These are phyloP conservation scores for Chironomus tepperi DNA, from an alignment of 1,140 invertebrate species.

Conservation along the genomic window DNA sequence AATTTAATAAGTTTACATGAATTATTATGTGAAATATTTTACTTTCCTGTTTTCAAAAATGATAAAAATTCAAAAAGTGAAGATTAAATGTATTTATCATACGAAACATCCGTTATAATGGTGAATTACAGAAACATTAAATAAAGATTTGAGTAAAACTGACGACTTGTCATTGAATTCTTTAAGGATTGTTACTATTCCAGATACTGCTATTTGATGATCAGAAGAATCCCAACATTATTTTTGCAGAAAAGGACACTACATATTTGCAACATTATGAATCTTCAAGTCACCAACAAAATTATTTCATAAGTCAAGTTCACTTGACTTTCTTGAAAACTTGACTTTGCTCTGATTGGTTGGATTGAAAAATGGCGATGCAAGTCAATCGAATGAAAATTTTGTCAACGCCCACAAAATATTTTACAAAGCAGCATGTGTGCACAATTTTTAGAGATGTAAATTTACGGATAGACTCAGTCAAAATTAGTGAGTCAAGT, in stretches of 20 bases:
- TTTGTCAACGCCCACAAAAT: not conserved
- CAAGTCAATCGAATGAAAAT: not conserved
- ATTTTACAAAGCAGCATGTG: not conserved
- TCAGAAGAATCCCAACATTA: too few species aligned
- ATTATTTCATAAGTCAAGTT: too few species aligned
- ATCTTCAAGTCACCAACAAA: too few species aligned
- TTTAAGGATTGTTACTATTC: not conserved
- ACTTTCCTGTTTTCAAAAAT: not conserved
- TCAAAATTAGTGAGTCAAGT: not conserved
- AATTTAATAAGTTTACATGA: not conserved
- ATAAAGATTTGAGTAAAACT: constrained; percentile 14
- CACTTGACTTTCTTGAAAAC: too few species aligned
- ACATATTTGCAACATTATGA: too few species aligned
- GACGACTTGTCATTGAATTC: not conserved
- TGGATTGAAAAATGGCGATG: not conserved
- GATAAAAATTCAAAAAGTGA: not conserved
- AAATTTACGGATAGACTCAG: not conserved
- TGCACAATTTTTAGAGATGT: not conserved
- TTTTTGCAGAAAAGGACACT: too few species aligned
- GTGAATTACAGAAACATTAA: not conserved
- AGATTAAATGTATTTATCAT: not conserved
- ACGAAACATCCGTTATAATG: not conserved
- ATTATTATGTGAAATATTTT: not conserved
- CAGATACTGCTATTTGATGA: too few species aligned
- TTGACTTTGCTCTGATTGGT: not conserved